Evolutionary conservation across 2,797 vertebrate species (phyloP).

Genomic region (Hemibagrus guttatus): DNA sequence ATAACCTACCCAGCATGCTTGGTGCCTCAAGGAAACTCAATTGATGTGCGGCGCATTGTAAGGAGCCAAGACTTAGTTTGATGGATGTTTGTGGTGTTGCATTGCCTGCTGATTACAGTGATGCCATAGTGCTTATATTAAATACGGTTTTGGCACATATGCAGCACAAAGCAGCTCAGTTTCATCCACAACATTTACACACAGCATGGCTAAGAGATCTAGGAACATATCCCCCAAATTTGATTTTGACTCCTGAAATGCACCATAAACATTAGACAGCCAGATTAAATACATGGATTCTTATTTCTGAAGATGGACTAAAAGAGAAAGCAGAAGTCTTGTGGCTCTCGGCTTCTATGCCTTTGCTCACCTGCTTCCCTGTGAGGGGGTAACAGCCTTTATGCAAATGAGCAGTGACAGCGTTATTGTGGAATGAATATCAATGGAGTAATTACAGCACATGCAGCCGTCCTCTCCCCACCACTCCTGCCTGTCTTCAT

Average conservation of each 20-base stretch:
- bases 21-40: slow-evolving; percentile 35
- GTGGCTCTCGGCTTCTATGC: slow-evolving; percentile 83
- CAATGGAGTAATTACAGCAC: slow-evolving; percentile 99
- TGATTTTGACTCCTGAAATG: slow-evolving; percentile 7
- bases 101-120: slow-evolving; percentile 25
- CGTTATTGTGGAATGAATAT: slow-evolving; percentile 99
- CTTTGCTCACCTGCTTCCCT: slow-evolving; percentile 83
- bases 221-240: not conserved
- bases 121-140: slow-evolving; percentile 14
- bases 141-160: slow-evolving; percentile 19
- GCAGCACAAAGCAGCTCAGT: not conserved
- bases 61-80: slow-evolving; percentile 33
- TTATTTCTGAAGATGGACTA: not conserved
- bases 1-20: slow-evolving; percentile 41
- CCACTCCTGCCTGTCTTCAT: slow-evolving; percentile 83
- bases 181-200: not conserved
- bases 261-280: slow-evolving; percentile 17
- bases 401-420: slow-evolving; percentile 99
- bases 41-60: slow-evolving; percentile 27
- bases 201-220: not conserved
- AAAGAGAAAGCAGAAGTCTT: slow-evolving; percentile 69
- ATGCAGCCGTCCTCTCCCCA: slow-evolving; percentile 83
- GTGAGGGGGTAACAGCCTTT: slow-evolving; percentile 74
- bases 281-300: slow-evolving; percentile 8
- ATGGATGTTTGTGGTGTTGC: slow-evolving; percentile 39